A percentile compares a stretch with the other conserved stretches of the same genome.
Evolutionary conservation across 2,797 vertebrate genomes (phyloP).

Genomic region (Prunella strophiata): DNA sequence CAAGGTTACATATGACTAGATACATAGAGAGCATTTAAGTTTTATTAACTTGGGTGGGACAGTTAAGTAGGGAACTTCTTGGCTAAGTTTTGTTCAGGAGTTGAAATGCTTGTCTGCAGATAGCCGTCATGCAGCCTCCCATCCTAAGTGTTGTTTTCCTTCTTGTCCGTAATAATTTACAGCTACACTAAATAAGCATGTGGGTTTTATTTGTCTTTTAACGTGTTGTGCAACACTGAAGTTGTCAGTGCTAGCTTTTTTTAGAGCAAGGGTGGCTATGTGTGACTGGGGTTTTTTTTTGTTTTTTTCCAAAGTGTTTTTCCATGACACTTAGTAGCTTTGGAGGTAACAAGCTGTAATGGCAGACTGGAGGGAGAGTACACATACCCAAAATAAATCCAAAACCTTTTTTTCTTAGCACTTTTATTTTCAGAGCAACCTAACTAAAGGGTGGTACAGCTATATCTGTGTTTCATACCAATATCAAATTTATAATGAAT

Average conservation of each 20-base stretch:
- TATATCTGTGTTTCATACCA: not conserved
- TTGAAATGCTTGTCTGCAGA: not conserved
- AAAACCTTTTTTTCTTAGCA: not conserved
- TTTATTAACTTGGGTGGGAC: not conserved
- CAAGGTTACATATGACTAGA: accelerated
- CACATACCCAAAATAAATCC: not conserved
- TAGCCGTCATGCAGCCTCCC: not conserved
- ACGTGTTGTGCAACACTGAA: not conserved
- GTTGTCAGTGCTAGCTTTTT: not conserved
- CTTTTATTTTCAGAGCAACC: not conserved
- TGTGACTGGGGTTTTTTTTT: not conserved
- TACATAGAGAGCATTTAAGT: not conserved
- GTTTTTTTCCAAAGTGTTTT: not conserved
- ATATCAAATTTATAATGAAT: not conserved
- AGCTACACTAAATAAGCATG: not conserved
- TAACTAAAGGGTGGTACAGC: not conserved
- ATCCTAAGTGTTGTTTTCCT: not conserved
- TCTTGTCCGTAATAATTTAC: not conserved
- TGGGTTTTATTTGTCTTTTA: not conserved
- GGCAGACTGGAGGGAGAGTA: not conserved
- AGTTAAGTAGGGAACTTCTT: not conserved
- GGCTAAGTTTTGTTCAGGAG: not conserved
- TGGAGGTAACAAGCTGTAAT: not conserved
- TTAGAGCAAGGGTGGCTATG: not conserved
- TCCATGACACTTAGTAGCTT: not conserved